A percentile compares a stretch with the other conserved stretches of the same genome.
These are phyloP conservation scores for Todiramphus chloris DNA, from an alignment of 2,113 vertebrate species.

Conservation along the genomic window DNA sequence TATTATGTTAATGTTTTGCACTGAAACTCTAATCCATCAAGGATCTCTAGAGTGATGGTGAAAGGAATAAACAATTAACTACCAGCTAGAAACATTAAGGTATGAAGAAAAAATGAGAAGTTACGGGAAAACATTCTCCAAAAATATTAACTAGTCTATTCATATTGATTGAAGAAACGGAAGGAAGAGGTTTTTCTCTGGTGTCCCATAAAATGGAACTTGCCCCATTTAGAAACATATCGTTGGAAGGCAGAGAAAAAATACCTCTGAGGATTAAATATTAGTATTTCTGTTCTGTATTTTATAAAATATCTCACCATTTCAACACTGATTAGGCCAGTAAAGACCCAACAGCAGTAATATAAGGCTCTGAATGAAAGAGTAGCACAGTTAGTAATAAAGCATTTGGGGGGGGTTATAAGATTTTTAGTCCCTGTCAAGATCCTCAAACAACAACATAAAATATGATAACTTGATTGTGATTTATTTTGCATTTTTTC, in stretches of 20 bases:
- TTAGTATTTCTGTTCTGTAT: not conserved
- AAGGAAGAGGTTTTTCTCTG: not conserved
- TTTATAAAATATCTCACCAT: not conserved
- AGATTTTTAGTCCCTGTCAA: not conserved
- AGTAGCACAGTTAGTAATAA: not conserved
- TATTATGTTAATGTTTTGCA: conserved; percentile 7
- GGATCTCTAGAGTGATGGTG: not conserved
- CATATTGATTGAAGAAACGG: not conserved
- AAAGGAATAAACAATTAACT: conserved; percentile 14
- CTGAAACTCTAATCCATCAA: not conserved
- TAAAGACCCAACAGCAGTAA: not conserved
- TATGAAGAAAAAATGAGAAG: not conserved
- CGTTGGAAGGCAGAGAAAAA: not conserved
- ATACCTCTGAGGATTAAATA: not conserved
- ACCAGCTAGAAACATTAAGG: not conserved
- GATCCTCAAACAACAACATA: not conserved
- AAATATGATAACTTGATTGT: not conserved
- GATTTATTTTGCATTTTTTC: not conserved
- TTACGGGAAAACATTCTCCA: not conserved
- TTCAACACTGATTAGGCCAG: not conserved
- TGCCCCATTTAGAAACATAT: not conserved
- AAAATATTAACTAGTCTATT: not conserved
- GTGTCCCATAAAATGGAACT: not conserved
- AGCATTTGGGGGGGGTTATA: not conserved
- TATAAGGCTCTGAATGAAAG: not conserved